A percentile compares a stretch with the other conserved stretches of the same genome.
phyloP scores from a whole-genome alignment of 2,797 vertebrate species.

The Anableps anableps region DNA sequence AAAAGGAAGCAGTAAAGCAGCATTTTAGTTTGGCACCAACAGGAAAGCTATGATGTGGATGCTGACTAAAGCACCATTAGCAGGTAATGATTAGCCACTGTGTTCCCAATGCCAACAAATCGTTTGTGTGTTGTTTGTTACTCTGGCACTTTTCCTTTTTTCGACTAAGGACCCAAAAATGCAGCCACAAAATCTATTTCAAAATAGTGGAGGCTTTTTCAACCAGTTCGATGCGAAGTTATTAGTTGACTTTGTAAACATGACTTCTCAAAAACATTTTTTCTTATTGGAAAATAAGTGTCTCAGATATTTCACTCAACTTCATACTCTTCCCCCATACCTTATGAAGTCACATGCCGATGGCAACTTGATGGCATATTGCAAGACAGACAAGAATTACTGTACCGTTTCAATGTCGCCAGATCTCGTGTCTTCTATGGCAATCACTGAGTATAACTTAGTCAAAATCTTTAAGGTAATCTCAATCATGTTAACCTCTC shows the following conservation, averaged over 20 bases:
- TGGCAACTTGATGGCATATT: neutral
- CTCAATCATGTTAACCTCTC: conserved; percentile 43
- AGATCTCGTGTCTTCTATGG: neutral
- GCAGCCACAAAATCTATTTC: neutral
- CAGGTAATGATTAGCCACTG: neutral
- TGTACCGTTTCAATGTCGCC: neutral
- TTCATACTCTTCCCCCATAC: neutral
- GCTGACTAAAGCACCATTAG: neutral
- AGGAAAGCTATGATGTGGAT: neutral
- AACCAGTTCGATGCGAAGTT: neutral
- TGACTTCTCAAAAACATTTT: neutral
- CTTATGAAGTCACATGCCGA: neutral
- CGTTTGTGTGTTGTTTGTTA: neutral
- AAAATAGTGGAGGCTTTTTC: neutral
- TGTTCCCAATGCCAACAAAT: neutral
- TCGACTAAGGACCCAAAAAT: neutral
- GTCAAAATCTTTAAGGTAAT: conserved; percentile 29
- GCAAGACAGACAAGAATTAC: neutral
- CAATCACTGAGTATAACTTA: conserved; percentile 5
- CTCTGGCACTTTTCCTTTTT: neutral
- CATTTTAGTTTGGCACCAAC: neutral
- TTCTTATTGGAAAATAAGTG: neutral
- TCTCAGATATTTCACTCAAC: neutral
- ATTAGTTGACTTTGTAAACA: neutral
- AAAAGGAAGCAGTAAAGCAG: neutral